Conservation (phyloP, 2,797 vertebrate genomes). For the Perodicticus potto region DNA sequence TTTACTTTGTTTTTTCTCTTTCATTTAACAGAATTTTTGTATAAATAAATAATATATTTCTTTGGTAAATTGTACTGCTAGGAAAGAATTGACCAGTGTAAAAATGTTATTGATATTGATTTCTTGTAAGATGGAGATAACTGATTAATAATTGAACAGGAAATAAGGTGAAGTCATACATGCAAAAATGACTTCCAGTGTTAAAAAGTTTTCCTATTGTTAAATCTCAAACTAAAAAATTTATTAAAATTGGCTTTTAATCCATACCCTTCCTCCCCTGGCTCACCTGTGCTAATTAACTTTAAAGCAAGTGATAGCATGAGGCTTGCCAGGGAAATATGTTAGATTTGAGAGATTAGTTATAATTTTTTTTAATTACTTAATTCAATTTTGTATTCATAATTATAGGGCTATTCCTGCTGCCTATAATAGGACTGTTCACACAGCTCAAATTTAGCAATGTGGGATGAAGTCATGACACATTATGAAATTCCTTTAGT, state of each 20-base stretch:
- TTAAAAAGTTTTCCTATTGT: not conserved
- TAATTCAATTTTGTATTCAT: too few species aligned
- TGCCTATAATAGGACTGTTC: not conserved
- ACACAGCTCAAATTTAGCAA: not conserved
- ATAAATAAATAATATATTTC: not conserved
- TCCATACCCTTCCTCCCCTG: not conserved
- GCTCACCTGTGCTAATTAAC: not conserved
- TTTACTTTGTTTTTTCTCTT: not conserved
- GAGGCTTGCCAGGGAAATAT: not conserved
- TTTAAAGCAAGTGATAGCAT: not conserved
- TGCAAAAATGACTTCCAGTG: not conserved
- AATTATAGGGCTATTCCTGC: not conserved
- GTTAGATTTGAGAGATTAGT: not conserved
- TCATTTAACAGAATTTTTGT: not conserved
- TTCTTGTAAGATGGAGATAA: not conserved
- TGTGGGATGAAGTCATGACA: not conserved
- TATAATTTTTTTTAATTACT: too few species aligned
- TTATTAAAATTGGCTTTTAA: not conserved
- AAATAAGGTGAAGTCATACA: not conserved
- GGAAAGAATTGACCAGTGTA: not conserved
- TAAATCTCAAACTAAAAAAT: not conserved
- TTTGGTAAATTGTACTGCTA: not conserved
- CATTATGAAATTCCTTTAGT: not conserved
- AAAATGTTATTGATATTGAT: not conserved
- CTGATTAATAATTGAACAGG: not conserved